These are phyloP conservation scores for Myopa testacea DNA, from an alignment of 2,888 invertebrate genomes.

Conservation along the genomic window DNA sequence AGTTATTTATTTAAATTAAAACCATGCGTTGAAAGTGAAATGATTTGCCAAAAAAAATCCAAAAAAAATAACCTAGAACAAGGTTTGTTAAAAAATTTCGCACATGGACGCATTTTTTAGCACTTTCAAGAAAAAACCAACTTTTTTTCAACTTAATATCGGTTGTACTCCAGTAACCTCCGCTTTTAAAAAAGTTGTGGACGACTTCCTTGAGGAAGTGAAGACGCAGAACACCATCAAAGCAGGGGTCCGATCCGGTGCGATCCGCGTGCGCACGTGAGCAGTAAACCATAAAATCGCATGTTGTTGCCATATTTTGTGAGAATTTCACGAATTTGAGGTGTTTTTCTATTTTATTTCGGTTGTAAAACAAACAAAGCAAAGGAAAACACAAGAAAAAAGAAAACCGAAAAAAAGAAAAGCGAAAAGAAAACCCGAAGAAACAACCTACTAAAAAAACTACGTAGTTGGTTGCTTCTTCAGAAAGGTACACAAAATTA, in stretches of 20 bases:
- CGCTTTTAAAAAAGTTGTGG: background rate
- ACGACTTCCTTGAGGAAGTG: constrained; percentile 14
- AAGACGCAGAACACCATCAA: too few relatives aligned
- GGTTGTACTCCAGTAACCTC: constrained; percentile 29
- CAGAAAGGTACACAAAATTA: too few relatives aligned
- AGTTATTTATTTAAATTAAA: background rate
- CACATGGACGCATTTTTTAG: background rate
- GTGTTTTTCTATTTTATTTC: constrained; percentile 38
- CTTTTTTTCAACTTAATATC: too few relatives aligned
- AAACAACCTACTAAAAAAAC: background rate
- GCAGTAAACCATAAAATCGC: constrained; percentile 33
- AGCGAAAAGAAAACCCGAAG: constrained; percentile 44
- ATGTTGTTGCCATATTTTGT: constrained; percentile 10
- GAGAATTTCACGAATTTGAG: constrained; percentile 62
- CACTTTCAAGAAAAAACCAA: too few relatives aligned
- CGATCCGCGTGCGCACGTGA: constrained; percentile 3
- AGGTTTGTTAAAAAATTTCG: background rate
- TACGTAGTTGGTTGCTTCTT: too few relatives aligned
- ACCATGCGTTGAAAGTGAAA: background rate
- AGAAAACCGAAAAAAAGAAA: background rate
- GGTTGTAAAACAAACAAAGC: constrained; percentile 37
- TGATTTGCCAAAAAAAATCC: background rate
- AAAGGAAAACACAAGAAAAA: constrained; percentile 10
- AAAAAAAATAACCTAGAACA: background rate
- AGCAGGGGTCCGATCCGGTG: background rate